Evolutionary conservation across 2,113 vertebrate genomes (phyloP).

Genomic region (Pholis gunnellus): DNA sequence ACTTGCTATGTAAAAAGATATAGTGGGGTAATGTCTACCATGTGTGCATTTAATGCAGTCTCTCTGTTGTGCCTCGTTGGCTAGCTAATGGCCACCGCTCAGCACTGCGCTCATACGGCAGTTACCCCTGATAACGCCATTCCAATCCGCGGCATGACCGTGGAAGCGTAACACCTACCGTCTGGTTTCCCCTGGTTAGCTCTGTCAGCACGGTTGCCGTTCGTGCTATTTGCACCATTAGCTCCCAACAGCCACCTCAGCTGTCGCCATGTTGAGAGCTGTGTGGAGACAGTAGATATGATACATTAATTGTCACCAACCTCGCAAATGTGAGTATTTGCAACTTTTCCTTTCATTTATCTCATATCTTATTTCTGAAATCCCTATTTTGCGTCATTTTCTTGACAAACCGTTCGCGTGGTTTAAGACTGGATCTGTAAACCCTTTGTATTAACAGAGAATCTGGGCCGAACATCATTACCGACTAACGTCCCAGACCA

Average conservation of each 20-base stretch:
- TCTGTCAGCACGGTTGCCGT: neutral
- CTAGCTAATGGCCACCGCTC: too few species aligned
- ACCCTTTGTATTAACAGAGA: too few species aligned
- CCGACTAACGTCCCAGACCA: neutral
- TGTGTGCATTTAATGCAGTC: too few species aligned
- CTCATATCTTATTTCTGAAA: neutral
- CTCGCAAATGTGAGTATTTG: neutral
- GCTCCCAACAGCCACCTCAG: neutral
- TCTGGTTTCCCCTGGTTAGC: neutral
- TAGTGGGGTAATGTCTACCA: too few species aligned
- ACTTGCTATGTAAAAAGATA: too few species aligned
- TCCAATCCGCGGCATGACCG: too few species aligned
- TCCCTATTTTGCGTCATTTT: neutral
- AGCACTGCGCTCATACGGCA: too few species aligned
- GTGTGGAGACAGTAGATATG: neutral
- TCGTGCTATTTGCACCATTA: neutral
- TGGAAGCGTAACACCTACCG: too few species aligned
- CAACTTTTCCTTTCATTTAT: neutral
- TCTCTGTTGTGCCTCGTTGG: too few species aligned
- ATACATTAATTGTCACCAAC: neutral
- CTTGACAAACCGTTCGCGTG: neutral
- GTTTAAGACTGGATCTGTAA: too few species aligned
- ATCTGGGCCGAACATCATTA: neutral
- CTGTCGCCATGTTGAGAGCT: neutral
- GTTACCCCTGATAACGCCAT: too few species aligned